Evolutionary conservation across 2,113 vertebrate species (phyloP), one percentile per base, ranked within the genome.

Genomic region (Tetrao urogallus): DNA sequence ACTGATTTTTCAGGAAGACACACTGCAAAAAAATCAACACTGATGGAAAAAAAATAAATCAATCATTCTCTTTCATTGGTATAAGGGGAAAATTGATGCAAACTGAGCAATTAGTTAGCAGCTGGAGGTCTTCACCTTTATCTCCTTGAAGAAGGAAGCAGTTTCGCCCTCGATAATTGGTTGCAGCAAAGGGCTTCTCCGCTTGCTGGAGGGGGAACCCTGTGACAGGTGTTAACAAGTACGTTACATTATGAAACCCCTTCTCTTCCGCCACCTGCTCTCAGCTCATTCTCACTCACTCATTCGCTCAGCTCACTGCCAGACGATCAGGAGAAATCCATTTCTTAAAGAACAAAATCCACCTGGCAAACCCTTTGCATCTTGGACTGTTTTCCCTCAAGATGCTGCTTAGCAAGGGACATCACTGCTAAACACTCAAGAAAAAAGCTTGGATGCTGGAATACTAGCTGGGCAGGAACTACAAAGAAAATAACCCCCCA

Each of bases 121-220:
- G 97, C 95, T 77, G 97, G 97, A 95, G 97, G 97, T 97, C 97
- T 98, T 99, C 98, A 99, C 99, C 99, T 99, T 99, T 97, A 98
- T 98, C 93, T 99, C 99, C 97, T 99, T 99, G 98, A 99, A 99
- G 99, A 99, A 99, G 95, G 99, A 99, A 90, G 99, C 98, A 64
- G 99, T 99, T 98, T 99, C 99, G 16, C 99, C 99, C 98, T 99
- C 99, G 97, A 99, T 99, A 98, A 99, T 99, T 95, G 99, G 99
- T 98, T 99, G 99, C 97, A 99, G 99, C 97, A 99, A 99, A 97
- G 98, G 99, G 90, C 99, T 99, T 99, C 99, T 98, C 98, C 99
- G 98, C 98, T 99, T 99, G 99, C 98, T 99, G 98, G 99, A 99
- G 95, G 99, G 99, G 95, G 99, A 99, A 67, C 99, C 99, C 99